Evolutionary conservation across 2,888 invertebrate genomes (phyloP), one percentile per base, ranked within the genome.

Genomic region (Stegana nigrithorax): DNA sequence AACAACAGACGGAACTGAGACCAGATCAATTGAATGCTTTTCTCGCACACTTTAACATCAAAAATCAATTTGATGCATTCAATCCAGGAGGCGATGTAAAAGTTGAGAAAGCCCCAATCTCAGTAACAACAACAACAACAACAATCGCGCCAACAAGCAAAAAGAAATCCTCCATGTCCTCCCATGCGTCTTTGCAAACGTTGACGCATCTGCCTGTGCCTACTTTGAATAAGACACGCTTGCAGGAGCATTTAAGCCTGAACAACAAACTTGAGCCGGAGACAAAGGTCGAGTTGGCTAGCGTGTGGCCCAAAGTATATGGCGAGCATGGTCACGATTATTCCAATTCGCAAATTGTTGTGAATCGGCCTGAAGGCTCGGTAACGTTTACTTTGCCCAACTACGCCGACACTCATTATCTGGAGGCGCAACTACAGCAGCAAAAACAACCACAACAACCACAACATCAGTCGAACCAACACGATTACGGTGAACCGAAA

Each of bases 11-110:
- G 0, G 84, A 85, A 4, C 64, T 86, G 63, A 71, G 82, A 2
- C 84, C 86, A 0, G 85, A 86, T 70, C 85, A 86, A 42, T 58
- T 86, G 29, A 86, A 86, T 68, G 84, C 85, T 2, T 85, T 85
- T 47, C 62, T 86, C 29, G 84, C 85, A 0, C 83, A 84, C 59
- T 86, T 85, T 23, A 84, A 86, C 64, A 82, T 86, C 5, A 83
- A 83, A 66, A 77, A 83, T 60, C 82, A 82, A 21, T 80, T 81
- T 45, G 77, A 84, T 55, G 71, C 73, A 36, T 51, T 83, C 12
- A 71, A 76, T 64, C 81, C 81, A 0, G 32, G 21, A 0, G 67
- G 42, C 0, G 67, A 67, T 2, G 23, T n/a, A n/a, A n/a, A n/a
- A n/a, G n/a, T n/a, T n/a, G n/a, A 55, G 6, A 60, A 58, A 12